Conservation (phyloP, 2,797 vertebrate genomes). For the Sebastes matsubarae region DNA sequence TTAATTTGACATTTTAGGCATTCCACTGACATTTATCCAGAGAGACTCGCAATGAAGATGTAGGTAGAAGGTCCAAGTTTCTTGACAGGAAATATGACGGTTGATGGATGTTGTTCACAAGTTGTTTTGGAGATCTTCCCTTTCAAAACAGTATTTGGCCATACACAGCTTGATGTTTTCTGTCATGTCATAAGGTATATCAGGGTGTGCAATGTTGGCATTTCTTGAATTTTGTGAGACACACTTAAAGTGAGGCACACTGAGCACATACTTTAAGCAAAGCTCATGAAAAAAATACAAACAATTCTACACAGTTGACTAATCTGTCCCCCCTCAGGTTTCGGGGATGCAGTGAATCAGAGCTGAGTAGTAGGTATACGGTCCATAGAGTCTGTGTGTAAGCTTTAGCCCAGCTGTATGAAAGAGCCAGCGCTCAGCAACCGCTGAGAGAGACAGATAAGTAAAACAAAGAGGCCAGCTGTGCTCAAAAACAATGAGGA, state of each 20-base stretch:
- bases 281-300: not conserved
- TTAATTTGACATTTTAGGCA: not conserved
- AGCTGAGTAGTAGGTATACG: conserved; percentile 22
- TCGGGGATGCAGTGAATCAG: conserved; percentile 25
- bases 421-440: conserved; percentile 54
- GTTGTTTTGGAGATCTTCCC: not conserved
- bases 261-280: not conserved
- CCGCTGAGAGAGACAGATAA: conserved; percentile 71
- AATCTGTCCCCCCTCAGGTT: conserved; percentile 37
- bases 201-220: not conserved
- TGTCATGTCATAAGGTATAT: not conserved
- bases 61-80: not conserved
- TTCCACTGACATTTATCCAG: not conserved
- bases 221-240: not conserved
- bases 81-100: not conserved
- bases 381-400: conserved; percentile 22
- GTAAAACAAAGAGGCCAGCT: conserved; percentile 80
- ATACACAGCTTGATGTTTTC: not conserved
- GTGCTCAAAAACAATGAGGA: conserved; percentile 72
- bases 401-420: conserved; percentile 54
- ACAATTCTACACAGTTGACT: conserved; percentile 10
- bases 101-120: not conserved
- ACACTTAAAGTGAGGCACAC: not conserved
- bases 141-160: not conserved
- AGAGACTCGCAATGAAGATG: not conserved